Conservation (phyloP, 2,888 invertebrate species). For the Cephus nigrinus region DNA sequence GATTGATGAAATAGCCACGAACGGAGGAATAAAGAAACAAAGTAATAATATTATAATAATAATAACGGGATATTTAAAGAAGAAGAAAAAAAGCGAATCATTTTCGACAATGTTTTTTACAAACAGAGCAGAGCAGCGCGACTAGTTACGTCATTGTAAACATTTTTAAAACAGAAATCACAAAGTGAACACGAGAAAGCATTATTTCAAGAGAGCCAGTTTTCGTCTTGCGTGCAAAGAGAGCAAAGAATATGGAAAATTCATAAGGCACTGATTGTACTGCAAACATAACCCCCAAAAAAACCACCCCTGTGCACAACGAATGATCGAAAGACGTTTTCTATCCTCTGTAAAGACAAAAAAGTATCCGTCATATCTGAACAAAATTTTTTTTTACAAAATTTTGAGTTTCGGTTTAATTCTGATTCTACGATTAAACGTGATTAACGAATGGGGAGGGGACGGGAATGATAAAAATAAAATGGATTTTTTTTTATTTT, state of each 20-base stretch:
- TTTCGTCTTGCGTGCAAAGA: neutral
- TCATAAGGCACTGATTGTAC: conserved; percentile 15
- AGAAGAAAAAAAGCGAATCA: conserved; percentile 49
- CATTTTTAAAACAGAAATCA: conserved; percentile 13
- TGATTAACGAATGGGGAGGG: too few relatives aligned
- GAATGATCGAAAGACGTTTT: neutral
- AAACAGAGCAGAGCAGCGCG: conserved; percentile 59
- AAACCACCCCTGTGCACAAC: too few relatives aligned
- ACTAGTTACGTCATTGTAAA: conserved; percentile 43
- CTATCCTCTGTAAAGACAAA: neutral
- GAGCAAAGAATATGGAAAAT: conserved; percentile 20
- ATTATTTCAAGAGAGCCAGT: too few relatives aligned
- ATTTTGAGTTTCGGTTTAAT: too few relatives aligned
- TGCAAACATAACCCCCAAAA: too few relatives aligned
- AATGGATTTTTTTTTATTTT: too few relatives aligned
- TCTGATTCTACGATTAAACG: too few relatives aligned
- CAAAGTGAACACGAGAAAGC: conserved; percentile 10
- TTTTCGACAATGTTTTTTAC: conserved; percentile 66
- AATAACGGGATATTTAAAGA: too few relatives aligned
- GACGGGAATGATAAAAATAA: too few relatives aligned
- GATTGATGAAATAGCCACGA: conserved; percentile 57
- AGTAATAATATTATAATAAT: too few relatives aligned
- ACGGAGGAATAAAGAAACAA: neutral
- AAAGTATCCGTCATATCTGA: too few relatives aligned
- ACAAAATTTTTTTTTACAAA: too few relatives aligned